A percentile compares a stretch with the other conserved stretches of the same genome.
Conservation (phyloP, 1,140 invertebrate species). For the Drosophila subpulchrella region DNA sequence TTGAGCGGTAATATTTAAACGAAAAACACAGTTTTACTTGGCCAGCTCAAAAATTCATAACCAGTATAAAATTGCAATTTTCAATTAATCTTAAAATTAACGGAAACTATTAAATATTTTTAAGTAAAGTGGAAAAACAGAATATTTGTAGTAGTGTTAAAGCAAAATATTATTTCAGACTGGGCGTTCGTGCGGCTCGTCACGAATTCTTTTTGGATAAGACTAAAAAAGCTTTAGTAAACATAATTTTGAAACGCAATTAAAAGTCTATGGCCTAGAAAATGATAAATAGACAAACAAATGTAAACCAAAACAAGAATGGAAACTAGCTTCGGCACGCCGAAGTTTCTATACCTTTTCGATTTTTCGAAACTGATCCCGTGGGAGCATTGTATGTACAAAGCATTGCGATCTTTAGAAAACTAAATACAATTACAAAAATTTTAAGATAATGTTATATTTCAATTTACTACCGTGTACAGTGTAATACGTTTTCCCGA, state of each 20-base stretch:
- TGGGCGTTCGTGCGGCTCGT: conserved; percentile 29
- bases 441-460: no score
- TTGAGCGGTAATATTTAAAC: background rate
- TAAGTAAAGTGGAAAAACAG: background rate
- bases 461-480: no score
- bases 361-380: no score
- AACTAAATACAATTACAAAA: no score
- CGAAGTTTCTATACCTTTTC: no score
- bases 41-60: background rate
- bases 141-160: no score
- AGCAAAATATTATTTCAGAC: background rate
- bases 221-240: conserved; percentile 41
- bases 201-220: conserved; percentile 31
- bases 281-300: background rate
- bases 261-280: conserved; percentile 47
- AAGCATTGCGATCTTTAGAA: no score
- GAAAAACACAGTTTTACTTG: background rate
- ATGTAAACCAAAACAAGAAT: background rate
- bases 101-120: background rate
- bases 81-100: no score
- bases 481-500: no score
- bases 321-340: no score
- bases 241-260: conserved; percentile 59
- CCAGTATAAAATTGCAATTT: no score
- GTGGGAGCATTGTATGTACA: no score